Conservation (phyloP, 2,113 vertebrate genomes). For the Oplegnathus fasciatus region DNA sequence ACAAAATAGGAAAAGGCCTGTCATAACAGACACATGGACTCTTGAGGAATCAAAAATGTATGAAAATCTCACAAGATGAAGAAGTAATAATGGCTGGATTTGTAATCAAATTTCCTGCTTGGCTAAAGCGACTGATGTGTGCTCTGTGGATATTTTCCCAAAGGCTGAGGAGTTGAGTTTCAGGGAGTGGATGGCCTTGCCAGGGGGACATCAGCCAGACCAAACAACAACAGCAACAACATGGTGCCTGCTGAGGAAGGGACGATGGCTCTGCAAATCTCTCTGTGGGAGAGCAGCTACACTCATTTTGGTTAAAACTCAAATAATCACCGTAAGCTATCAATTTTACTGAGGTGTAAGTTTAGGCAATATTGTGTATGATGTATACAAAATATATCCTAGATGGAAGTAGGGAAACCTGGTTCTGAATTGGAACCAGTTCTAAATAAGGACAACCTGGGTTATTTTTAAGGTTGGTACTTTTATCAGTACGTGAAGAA, state of each 20-base stretch:
- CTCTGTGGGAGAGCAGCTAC: background rate
- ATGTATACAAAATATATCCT: background rate
- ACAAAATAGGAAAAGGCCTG: background rate
- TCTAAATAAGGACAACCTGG: background rate
- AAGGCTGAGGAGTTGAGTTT: slow-evolving; percentile 35
- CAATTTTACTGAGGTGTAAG: background rate
- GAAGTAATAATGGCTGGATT: background rate
- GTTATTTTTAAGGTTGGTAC: background rate
- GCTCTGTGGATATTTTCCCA: background rate
- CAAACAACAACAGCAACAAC: slow-evolving; percentile 23
- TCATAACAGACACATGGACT: background rate
- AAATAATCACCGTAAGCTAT: background rate
- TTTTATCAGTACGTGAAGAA: background rate
- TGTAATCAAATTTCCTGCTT: slow-evolving; percentile 21
- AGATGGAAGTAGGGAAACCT: background rate
- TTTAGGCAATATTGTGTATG: background rate
- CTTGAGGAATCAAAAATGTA: background rate
- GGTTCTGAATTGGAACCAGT: background rate
- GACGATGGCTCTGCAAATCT: slow-evolving; percentile 3
- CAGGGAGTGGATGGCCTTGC: background rate
- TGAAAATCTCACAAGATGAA: slow-evolving; percentile 2
- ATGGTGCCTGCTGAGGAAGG: background rate
- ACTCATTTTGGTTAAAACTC: background rate
- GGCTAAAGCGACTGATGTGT: background rate
- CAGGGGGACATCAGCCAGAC: slow-evolving; percentile 13